These are phyloP conservation scores for Lophius americanus DNA, from an alignment of 2,797 vertebrate genomes.

Conservation along the genomic window DNA sequence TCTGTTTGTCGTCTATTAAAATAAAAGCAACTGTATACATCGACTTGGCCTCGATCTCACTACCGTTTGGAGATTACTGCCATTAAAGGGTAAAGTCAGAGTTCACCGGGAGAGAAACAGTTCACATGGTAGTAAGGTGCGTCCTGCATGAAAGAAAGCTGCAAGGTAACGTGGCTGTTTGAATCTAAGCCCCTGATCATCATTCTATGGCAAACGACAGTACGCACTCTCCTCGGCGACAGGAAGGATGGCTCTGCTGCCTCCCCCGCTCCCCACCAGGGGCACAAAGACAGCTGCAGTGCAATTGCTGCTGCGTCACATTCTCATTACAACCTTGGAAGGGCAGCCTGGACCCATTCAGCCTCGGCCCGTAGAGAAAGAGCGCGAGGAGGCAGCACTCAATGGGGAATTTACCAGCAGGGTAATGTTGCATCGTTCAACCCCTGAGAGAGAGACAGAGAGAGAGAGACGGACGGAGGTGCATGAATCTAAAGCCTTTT, in stretches of 20 bases:
- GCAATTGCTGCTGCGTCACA: constrained; percentile 55
- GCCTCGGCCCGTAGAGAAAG: constrained; percentile 29
- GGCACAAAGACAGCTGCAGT: constrained; percentile 54
- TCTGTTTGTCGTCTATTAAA: not conserved
- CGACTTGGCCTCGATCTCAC: too few species aligned
- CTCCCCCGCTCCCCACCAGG: not conserved
- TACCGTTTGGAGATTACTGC: too few species aligned
- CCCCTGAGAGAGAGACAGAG: not conserved
- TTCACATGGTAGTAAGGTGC: too few species aligned
- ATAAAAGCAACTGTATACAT: not conserved
- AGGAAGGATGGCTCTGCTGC: constrained; percentile 10
- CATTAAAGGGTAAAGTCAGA: too few species aligned
- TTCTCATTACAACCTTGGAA: constrained; percentile 49
- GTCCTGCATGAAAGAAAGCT: not conserved
- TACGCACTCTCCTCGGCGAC: constrained; percentile 7
- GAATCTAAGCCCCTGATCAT: not conserved
- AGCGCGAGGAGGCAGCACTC: constrained; percentile 28
- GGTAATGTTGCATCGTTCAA: constrained; percentile 14
- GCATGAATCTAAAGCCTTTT: constrained; percentile 13
- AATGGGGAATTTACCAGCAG: constrained; percentile 51
- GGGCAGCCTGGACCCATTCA: constrained; percentile 26
- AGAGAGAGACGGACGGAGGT: constrained; percentile 1
- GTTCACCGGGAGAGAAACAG: too few species aligned
- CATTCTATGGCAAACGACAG: not conserved
- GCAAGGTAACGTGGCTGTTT: not conserved